Base-by-base conservation (phyloP, 1,140 invertebrate species). In the Drepana arcuata region DNA sequence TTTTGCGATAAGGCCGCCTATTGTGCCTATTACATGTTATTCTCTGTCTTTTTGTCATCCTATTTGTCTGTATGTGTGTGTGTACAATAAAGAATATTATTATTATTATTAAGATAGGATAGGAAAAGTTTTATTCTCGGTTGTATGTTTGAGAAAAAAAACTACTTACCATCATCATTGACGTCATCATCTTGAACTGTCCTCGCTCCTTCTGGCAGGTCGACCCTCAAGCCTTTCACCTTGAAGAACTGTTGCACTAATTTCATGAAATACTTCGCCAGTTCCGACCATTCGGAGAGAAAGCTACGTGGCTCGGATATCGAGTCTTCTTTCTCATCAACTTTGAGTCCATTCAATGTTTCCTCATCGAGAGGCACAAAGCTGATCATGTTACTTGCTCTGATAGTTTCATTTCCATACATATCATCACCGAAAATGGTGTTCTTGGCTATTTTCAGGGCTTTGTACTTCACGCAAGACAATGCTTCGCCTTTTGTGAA, bases 401-500 rank as follows among this genome's bases (percentile, higher is more conserved):
- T 53, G 3, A 81, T 71, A 1, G 77, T 81, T 35, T 68, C 65
- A 39, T 81, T 80, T 15, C 39, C 47, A n/a, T n/a, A n/a, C 21
- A 52, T 51, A 13, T 65, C 44, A 14, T 75, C 67, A 2, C 72
- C 73, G 14, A 82, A 82, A 34, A 82, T 55, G 0, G 74, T 65
- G 16, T 59, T 73, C 31, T 66, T 78, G 0, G 68, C 69, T 21
- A 82, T 62, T 61, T 78, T 82, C 16, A 82, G 48, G 0, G 72
- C 78, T 56, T 68, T 75, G 21, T 82, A 82, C 38, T 82, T 82
- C 14, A 82, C 53, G 32, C 78, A 82, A 1, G 69, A 67, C 23
- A 82, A 37, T 4, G 73, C 74, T 48, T 82, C 78, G 1, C 78
- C 73, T 48, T 61, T 59, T 4, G 67, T 16, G 10, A 72, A 70